These are phyloP conservation scores for Antechinus flavipes DNA, from an alignment of 2,113 vertebrate genomes.

Conservation along the genomic window DNA sequence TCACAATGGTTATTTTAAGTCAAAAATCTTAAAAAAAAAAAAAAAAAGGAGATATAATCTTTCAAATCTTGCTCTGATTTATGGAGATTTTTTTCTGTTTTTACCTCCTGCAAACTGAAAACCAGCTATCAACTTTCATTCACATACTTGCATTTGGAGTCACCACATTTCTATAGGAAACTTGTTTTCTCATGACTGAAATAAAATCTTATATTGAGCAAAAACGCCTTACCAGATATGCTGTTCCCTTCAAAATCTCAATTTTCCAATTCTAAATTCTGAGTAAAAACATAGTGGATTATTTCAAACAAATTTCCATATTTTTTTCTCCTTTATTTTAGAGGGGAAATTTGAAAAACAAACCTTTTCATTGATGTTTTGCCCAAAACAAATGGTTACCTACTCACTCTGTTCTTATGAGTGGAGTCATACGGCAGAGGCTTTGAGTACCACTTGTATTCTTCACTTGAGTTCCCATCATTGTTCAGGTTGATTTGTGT, in stretches of 20 bases:
- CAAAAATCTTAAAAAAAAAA: neutral
- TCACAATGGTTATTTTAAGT: neutral
- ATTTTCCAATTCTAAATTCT: slow-evolving; percentile 8
- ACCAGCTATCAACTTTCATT: neutral
- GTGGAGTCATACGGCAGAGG: neutral
- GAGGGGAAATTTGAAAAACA: neutral
- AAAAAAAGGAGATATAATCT: neutral
- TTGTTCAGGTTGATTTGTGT: slow-evolving; percentile 78
- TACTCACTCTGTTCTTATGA: slow-evolving; percentile 78
- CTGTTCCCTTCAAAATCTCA: neutral
- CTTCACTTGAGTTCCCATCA: slow-evolving; percentile 58
- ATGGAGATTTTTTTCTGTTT: slow-evolving; percentile 1
- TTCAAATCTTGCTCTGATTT: slow-evolving; percentile 1
- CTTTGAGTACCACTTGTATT: slow-evolving; percentile 54
- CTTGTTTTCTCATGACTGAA: neutral
- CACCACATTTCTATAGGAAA: neutral
- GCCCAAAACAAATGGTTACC: rapidly evolving
- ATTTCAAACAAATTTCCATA: neutral
- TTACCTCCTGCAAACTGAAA: neutral
- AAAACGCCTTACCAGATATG: neutral
- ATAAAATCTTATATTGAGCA: slow-evolving; percentile 25
- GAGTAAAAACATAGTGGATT: neutral
- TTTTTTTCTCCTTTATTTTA: slow-evolving; percentile 9
- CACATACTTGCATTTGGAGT: neutral
- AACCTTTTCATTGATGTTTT: neutral